These are phyloP conservation scores for Lasioglossum malachurum DNA, from an alignment of 2,888 invertebrate genomes.

Conservation along the genomic window DNA sequence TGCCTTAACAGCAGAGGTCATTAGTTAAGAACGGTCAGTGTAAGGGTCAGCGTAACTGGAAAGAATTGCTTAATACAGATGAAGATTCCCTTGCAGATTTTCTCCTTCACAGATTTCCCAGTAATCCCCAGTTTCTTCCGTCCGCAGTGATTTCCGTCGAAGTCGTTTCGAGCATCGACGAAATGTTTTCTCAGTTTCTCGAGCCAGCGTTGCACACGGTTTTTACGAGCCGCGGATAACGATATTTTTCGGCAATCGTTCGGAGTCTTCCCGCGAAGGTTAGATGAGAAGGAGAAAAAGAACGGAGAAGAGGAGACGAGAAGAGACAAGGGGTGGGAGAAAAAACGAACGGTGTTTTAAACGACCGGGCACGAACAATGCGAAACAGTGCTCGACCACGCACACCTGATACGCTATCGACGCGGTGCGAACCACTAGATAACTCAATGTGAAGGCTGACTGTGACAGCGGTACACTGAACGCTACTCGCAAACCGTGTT, in stretches of 20 bases:
- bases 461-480: not conserved
- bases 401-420: slow-evolving; percentile 12
- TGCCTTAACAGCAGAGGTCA: no score
- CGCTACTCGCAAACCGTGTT: not conserved
- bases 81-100: not conserved
- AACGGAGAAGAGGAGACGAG: not conserved
- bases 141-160: not conserved
- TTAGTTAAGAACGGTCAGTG: not conserved
- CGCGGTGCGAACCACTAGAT: slow-evolving; percentile 1
- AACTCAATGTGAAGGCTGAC: slow-evolving; percentile 19
- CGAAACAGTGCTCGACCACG: not conserved
- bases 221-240: not conserved
- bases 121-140: not conserved
- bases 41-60: not conserved
- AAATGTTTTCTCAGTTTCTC: slow-evolving; percentile 16
- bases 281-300: not conserved
- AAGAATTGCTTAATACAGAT: not conserved
- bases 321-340: not conserved
- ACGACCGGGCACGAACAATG: not conserved
- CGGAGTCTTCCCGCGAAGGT: slow-evolving; percentile 11
- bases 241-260: slow-evolving; percentile 5
- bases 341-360: slow-evolving; percentile 3
- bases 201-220: not conserved
- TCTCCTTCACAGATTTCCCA: not conserved
- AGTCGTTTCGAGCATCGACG: not conserved